A percentile compares a stretch with the other conserved stretches of the same genome.
Conservation (phyloP, 2,113 vertebrate species). For the Vombatus ursinus region DNA sequence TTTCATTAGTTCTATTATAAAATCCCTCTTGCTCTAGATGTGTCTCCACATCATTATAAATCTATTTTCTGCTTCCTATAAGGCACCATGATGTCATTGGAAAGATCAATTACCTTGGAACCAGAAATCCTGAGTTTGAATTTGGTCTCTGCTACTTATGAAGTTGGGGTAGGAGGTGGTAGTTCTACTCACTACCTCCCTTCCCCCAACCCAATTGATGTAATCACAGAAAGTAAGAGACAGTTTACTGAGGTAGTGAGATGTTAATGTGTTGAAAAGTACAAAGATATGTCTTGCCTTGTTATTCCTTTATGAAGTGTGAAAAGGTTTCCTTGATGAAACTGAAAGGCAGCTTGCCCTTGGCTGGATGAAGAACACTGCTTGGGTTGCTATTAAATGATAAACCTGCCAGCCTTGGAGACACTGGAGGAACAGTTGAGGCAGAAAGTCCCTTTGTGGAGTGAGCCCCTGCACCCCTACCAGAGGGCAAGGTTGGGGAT, state of each 20-base stretch:
- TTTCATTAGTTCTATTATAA: not conserved
- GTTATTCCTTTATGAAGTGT: not conserved
- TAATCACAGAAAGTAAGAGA: not conserved
- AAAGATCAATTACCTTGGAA: too few relatives aligned
- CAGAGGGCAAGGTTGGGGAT: not conserved
- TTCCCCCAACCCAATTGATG: not conserved
- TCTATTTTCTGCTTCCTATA: conserved; percentile 5
- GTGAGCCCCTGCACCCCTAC: not conserved
- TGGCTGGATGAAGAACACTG: not conserved
- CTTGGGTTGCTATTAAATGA: not conserved
- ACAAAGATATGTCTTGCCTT: not conserved
- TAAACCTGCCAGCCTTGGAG: not conserved
- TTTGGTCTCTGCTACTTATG: too few relatives aligned
- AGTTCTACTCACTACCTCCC: too few relatives aligned
- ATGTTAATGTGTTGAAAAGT: not conserved
- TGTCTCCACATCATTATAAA: conserved; percentile 18
- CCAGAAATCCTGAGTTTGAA: too few relatives aligned
- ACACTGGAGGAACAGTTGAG: not conserved
- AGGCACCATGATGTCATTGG: too few relatives aligned
- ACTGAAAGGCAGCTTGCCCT: not conserved
- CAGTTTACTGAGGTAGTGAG: not conserved
- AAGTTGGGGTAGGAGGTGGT: too few relatives aligned
- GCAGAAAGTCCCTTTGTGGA: not conserved
- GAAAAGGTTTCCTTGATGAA: not conserved
- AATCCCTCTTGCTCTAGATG: not conserved